Evolutionary conservation across 1,140 invertebrate species (phyloP).

Genomic region (Halictus rubicundus): DNA sequence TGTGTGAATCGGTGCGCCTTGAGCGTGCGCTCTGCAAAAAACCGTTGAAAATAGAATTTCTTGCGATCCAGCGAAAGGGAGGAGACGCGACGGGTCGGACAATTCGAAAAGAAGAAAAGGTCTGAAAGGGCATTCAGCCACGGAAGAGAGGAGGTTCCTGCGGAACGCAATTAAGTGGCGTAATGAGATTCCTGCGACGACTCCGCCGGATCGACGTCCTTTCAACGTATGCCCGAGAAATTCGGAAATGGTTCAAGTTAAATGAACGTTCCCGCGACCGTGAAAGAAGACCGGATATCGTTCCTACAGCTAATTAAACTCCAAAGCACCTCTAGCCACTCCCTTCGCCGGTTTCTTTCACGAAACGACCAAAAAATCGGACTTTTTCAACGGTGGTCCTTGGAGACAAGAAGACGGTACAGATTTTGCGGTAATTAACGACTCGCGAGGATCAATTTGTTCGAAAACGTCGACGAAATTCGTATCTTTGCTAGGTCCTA

Average conservation of each 20-base stretch:
- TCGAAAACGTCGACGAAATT: too few species aligned
- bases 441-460: too few species aligned
- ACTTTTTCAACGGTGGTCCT: too few species aligned
- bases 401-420: too few species aligned
- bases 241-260: constrained; percentile 61
- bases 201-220: constrained; percentile 20
- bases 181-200: constrained; percentile 59
- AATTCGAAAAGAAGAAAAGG: neutral
- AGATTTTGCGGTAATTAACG: too few species aligned
- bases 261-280: constrained; percentile 55
- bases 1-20: neutral
- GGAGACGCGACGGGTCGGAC: neutral
- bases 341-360: neutral
- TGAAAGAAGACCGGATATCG: constrained; percentile 44
- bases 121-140: constrained; percentile 11
- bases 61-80: neutral
- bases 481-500: too few species aligned
- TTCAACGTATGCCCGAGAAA: constrained; percentile 43
- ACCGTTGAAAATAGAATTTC: neutral
- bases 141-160: constrained; percentile 23
- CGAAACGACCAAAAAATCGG: too few species aligned
- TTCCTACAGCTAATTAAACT: constrained; percentile 58
- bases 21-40: neutral
- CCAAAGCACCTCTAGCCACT: neutral
- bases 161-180: constrained; percentile 55